A percentile compares a stretch with the other conserved stretches of the same genome.
Conservation (phyloP, 1,140 invertebrate species). For the Phocides pigmalion region DNA sequence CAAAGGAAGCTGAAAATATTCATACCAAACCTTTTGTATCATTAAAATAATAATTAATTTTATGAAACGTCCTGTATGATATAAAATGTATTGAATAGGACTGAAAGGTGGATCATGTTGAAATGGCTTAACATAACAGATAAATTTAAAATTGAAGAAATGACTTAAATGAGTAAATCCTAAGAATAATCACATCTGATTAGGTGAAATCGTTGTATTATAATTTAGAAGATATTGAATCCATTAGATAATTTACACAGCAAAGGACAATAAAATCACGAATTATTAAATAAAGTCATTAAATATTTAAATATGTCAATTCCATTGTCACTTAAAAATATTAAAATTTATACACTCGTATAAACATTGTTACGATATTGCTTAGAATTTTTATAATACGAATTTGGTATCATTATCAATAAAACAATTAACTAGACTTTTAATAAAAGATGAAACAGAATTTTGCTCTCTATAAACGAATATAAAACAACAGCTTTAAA, state of each 20-base stretch:
- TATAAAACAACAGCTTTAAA: conserved; percentile 12
- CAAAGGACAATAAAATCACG: conserved; percentile 22
- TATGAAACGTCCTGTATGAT: no score
- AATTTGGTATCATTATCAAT: conserved; percentile 37
- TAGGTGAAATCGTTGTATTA: conserved; percentile 55
- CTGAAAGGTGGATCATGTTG: neutral
- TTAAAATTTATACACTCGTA: conserved; percentile 38
- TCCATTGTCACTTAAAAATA: conserved; percentile 32
- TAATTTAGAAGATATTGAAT: conserved; percentile 33
- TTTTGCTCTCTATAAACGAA: conserved; percentile 2
- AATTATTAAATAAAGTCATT: conserved; percentile 25
- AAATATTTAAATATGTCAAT: conserved; percentile 32
- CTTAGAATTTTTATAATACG: conserved; percentile 62
- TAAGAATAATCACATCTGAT: conserved; percentile 32
- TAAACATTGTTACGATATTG: conserved; percentile 58
- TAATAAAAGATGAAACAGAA: neutral
- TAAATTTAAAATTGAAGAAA: neutral
- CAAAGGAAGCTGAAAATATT: no score
- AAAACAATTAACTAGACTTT: conserved; percentile 17
- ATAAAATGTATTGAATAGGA: neutral
- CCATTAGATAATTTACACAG: conserved; percentile 36
- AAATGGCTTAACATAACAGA: neutral
- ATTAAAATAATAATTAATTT: no score
- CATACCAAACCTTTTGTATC: no score
- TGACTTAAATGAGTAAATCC: conserved; percentile 18